These are phyloP conservation scores for Subanguina moxae DNA, from an alignment of 1,140 invertebrate species.

Conservation along the genomic window DNA sequence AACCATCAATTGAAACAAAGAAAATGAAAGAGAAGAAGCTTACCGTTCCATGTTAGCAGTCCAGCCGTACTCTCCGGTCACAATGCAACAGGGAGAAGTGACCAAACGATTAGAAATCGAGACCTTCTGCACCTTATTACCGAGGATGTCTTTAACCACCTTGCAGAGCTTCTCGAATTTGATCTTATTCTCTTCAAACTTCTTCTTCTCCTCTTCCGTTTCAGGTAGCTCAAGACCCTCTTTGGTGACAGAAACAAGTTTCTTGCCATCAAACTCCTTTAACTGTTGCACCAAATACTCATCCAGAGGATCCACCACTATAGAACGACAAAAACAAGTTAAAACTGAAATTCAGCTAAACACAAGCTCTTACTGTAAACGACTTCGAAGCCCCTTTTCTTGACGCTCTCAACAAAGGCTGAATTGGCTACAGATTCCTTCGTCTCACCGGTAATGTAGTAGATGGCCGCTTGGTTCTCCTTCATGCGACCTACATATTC, in stretches of 20 bases:
- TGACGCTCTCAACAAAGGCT: conserved; percentile 91
- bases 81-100: conserved; percentile 94
- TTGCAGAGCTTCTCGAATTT: conserved; percentile 92
- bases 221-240: conserved; percentile 93
- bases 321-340: too few species aligned
- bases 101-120: conserved; percentile 86
- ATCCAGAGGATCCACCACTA: conserved; percentile 97
- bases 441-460: conserved; percentile 95
- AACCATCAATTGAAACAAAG: too few species aligned
- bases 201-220: conserved; percentile 92
- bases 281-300: conserved; percentile 96
- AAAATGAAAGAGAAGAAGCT: too few species aligned
- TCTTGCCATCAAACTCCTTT: too few species aligned
- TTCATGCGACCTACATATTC: conserved; percentile 92
- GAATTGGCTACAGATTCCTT: conserved; percentile 86
- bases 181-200: conserved; percentile 86
- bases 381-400: conserved; percentile 94
- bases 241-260: conserved; percentile 90
- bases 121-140: conserved; percentile 91
- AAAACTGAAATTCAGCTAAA: too few species aligned
- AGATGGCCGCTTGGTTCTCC: conserved; percentile 95
- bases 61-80: conserved; percentile 98
- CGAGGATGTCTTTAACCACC: conserved; percentile 93
- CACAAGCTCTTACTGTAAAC: too few species aligned
- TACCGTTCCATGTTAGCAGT: conserved; percentile 91